Conservation (phyloP, 2,797 vertebrate species). For the Adrianichthys oophorus region DNA sequence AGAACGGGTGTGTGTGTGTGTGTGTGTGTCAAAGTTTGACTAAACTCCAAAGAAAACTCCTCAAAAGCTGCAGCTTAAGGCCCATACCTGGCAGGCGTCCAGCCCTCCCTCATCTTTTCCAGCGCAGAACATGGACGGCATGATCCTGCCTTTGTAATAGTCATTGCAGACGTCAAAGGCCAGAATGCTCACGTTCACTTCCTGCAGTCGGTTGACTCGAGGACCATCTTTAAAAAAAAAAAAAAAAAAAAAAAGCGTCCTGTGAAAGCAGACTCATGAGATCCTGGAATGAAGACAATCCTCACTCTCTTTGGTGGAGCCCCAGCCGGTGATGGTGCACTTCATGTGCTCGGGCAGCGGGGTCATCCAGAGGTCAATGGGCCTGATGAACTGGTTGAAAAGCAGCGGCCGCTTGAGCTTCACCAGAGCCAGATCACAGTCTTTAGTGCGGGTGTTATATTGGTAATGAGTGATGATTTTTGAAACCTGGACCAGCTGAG, state of each 20-base stretch:
- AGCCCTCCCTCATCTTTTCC: slow-evolving; percentile 72
- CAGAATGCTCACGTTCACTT: slow-evolving; percentile 74
- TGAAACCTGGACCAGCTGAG: slow-evolving; percentile 46
- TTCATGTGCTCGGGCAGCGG: slow-evolving; percentile 13
- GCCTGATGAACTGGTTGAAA: slow-evolving; percentile 64
- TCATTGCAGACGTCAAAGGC: slow-evolving; percentile 38
- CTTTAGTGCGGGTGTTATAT: slow-evolving; percentile 60
- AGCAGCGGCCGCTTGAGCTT: slow-evolving; percentile 56
- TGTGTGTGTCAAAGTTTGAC: no score
- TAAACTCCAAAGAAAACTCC: no score
- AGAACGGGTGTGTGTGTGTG: no score
- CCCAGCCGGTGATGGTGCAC: slow-evolving; percentile 79
- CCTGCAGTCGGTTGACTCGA: slow-evolving; percentile 61
- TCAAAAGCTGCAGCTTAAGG: no score
- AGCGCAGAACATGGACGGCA: slow-evolving; percentile 81
- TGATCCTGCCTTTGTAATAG: slow-evolving; percentile 61
- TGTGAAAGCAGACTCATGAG: no score
- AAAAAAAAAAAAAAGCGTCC: neutral
- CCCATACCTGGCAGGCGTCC: slow-evolving; percentile 83
- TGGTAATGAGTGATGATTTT: slow-evolving; percentile 53
- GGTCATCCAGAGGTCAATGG: slow-evolving; percentile 58
- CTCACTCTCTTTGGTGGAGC: slow-evolving; percentile 74
- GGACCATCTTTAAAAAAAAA: slow-evolving; percentile 59
- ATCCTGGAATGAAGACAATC: fast-evolving
- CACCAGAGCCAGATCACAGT: slow-evolving; percentile 68